Conservation (phyloP, 2,888 invertebrate genomes). For the Lomographa bimaculata region DNA sequence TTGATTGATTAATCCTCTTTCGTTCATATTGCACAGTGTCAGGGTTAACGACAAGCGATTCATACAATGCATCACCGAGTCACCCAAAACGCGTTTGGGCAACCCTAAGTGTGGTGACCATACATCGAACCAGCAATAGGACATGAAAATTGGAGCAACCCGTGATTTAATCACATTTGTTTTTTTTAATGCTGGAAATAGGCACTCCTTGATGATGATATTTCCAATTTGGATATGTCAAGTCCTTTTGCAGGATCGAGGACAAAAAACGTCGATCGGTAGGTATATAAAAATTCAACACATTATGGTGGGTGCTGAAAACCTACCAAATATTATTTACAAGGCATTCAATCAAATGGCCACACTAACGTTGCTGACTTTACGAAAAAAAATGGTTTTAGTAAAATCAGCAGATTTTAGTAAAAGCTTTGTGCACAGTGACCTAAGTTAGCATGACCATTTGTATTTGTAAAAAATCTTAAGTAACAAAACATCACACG, state of each 20-base stretch:
- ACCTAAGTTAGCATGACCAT: constrained; percentile 54
- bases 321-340: constrained; percentile 80
- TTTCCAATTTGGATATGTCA: constrained; percentile 9
- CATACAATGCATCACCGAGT: constrained; percentile 71
- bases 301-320: constrained; percentile 58
- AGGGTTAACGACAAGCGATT: constrained; percentile 82
- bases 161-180: too few species aligned
- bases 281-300: constrained; percentile 65
- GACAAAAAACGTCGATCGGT: constrained; percentile 59
- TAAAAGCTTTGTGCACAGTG: constrained; percentile 51
- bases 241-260: constrained; percentile 34
- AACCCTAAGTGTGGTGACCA: constrained; percentile 46
- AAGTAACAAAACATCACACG: constrained; percentile 76
- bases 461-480: constrained; percentile 52
- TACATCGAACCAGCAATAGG: constrained; percentile 39
- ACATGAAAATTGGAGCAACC: constrained; percentile 1
- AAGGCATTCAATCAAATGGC: constrained; percentile 71
- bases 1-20: constrained; percentile 27
- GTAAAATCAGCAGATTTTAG: constrained; percentile 42
- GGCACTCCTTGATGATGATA: too few species aligned
- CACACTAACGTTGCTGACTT: constrained; percentile 55
- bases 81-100: constrained; percentile 44
- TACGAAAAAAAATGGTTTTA: constrained; percentile 38
- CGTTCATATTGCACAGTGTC: constrained; percentile 61
- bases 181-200: too few species aligned